Percentiles rank a stretch among this genome's conserved stretches.
Conservation (phyloP, 1,140 invertebrate species). For the Choristoneura fumiferana region DNA sequence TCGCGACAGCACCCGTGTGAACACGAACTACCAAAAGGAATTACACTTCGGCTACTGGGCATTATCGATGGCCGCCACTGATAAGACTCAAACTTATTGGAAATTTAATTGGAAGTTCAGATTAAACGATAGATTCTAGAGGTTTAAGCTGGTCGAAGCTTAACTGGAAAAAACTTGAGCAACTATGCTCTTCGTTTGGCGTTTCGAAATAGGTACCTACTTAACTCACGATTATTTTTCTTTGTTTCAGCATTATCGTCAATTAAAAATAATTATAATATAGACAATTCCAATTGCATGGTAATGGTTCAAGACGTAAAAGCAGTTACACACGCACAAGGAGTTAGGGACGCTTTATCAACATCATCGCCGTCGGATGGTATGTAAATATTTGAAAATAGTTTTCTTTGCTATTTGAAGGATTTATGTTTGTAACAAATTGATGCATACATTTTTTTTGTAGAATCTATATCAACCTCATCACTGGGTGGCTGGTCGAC, state of each 20-base stretch:
- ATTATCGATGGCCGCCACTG: conserved; percentile 39
- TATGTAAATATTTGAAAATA: conserved; percentile 52
- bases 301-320: conserved; percentile 91
- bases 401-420: background rate
- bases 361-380: conserved; percentile 87
- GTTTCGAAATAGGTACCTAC: conserved; percentile 12
- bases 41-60: conserved; percentile 41
- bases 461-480: conserved; percentile 79
- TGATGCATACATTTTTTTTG: conserved; percentile 28
- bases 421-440: background rate
- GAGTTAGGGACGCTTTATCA: conserved; percentile 84
- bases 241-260: conserved; percentile 89
- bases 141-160: conserved; percentile 22
- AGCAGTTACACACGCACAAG: conserved; percentile 90
- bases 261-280: conserved; percentile 88
- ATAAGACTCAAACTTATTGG: conserved; percentile 43
- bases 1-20: conserved; percentile 40
- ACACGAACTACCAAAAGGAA: conserved; percentile 33
- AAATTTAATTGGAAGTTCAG: conserved; percentile 43
- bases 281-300: conserved; percentile 92
- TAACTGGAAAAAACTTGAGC: conserved; percentile 8
- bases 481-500: conserved; percentile 72
- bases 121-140: conserved; percentile 34
- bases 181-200: background rate
- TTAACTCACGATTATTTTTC: conserved; percentile 28